Conservation (phyloP, 2,113 vertebrate species). For the Guaruba guarouba region DNA sequence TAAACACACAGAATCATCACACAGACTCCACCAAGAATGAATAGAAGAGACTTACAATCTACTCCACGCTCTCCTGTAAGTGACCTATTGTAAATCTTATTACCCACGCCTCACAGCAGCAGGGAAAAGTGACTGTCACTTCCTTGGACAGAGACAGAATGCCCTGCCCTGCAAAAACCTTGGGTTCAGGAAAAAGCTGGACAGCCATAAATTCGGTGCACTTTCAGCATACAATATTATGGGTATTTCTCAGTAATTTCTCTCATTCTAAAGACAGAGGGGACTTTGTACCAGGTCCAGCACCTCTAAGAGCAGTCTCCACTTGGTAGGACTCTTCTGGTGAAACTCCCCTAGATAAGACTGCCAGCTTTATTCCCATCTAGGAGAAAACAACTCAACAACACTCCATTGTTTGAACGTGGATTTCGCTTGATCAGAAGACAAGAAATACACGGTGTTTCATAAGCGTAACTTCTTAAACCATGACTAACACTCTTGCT, state of each 20-base stretch:
- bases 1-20: neutral
- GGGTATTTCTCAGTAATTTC: neutral
- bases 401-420: neutral
- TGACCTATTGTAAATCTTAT: neutral
- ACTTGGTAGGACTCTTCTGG: neutral
- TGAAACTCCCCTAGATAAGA: neutral
- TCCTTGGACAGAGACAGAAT: neutral
- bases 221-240: neutral
- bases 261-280: neutral
- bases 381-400: neutral
- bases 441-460: neutral
- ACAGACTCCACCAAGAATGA: neutral
- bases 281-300: neutral
- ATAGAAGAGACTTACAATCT: neutral
- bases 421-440: conserved; percentile 1
- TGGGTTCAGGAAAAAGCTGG: neutral
- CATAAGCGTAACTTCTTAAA: neutral
- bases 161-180: neutral
- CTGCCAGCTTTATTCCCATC: neutral
- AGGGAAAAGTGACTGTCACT: neutral
- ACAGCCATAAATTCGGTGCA: neutral
- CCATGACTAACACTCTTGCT: neutral
- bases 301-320: neutral
- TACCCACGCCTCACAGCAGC: neutral
- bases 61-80: neutral